Base-by-base conservation (phyloP, 2,888 invertebrate species). In the Pammene fasciana region DNA sequence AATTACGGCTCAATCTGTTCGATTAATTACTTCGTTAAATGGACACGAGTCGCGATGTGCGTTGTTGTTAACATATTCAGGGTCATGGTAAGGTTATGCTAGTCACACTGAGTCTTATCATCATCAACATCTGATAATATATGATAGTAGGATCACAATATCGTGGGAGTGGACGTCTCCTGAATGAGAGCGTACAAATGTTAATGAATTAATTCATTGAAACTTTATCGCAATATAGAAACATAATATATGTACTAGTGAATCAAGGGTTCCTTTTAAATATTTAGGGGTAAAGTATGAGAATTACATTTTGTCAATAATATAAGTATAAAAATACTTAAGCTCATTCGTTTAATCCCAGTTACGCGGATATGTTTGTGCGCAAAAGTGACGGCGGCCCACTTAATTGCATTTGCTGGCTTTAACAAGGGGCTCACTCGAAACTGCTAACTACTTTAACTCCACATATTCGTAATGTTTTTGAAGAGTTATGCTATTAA, bases 1-100 rank as follows among this genome's bases (percentile, higher is more conserved):
- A 89, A 90, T 90, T 89, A 89, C 80, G 76, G 75, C 71, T 75
- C 81, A 75, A 76, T 79, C 79, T 83, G 82, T 79, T 81, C 84
- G 83, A 84, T 86, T 89, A 86, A 88, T 87, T 85, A 84, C 78
- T 82, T 78, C 75, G 78, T 65, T 76, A 77, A 82, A 83, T 79
- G 83, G 79, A 78, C 73, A 78, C 73, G 72, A 76, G 78, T 80
- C 75, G 52, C 52, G 54, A 16, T 45, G 11, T 46, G 60, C 41
- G 45, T 55, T 14, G 48, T 45, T 46, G 43, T 45, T 65, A 45
- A n/a, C 64, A 18, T 57, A 10, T 13, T 43, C 14, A 26, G 41
- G 18, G 34, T 54, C n/a, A 0, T n/a, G n/a, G 13, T 54, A 7
- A 34, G 34, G n/a, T 34, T 34, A 13, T 34, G 11, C 13, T 46